Conservation (phyloP, 2,113 vertebrate species). For the Mirounga angustirostris region DNA sequence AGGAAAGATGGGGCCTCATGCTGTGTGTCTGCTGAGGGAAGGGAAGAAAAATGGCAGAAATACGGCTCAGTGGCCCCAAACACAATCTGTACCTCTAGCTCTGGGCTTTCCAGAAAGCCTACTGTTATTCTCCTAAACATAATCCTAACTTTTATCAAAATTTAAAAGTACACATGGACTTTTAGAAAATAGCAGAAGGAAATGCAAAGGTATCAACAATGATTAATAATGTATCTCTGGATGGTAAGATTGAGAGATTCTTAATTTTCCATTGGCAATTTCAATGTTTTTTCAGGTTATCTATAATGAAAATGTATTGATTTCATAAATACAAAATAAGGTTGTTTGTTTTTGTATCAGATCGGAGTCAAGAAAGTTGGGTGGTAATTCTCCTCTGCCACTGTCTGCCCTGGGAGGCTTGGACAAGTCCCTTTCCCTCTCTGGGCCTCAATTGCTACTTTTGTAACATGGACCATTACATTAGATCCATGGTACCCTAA, state of each 20-base stretch:
- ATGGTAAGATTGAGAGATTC: neutral
- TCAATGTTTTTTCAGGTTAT: neutral
- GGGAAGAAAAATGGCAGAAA: neutral
- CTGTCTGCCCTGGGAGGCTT: neutral
- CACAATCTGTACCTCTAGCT: neutral
- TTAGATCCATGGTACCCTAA: neutral
- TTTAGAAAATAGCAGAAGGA: neutral
- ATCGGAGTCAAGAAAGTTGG: neutral
- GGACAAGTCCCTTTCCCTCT: neutral
- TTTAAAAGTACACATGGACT: neutral
- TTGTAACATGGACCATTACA: neutral
- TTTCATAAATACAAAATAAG: neutral
- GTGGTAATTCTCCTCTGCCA: neutral
- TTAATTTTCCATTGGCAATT: conserved; percentile 20
- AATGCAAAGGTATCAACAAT: neutral
- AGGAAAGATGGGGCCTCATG: neutral
- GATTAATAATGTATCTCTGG: neutral
- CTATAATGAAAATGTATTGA: neutral
- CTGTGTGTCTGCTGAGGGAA: neutral
- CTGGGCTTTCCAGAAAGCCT: neutral
- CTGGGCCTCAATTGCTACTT: neutral
- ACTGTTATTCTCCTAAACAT: neutral
- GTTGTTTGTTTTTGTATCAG: neutral
- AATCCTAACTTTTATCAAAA: neutral
- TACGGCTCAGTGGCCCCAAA: neutral